Evolutionary conservation across 1,140 invertebrate species (phyloP), one percentile per base, ranked within the genome.

Genomic region (Cephus cinctus): DNA sequence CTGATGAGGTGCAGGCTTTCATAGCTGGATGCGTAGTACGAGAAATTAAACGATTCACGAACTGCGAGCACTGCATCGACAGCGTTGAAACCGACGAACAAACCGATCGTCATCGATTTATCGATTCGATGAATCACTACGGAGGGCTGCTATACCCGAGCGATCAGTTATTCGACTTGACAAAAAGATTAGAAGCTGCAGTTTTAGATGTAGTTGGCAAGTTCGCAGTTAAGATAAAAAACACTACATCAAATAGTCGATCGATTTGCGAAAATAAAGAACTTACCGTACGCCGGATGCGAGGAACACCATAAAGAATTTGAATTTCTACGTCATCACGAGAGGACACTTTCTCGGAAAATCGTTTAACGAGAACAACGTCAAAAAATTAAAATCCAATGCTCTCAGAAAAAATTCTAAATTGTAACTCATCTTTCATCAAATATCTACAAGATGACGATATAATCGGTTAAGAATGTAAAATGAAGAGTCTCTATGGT

Each of bases 21-120:
- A 54, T 54, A 9, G 47, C 52, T 14, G 47, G 52, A 22, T 54
- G 50, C 34, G 47, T 54, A n/a, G 43, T 32, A 9, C 47, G 47
- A 34, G 46, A 39, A 46, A 25, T 54, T 23, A 34, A 18, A 14
- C 23, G 41, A 25, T 19, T 42, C 6, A 15, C 39, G 2, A 32
- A 39, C 12, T 54, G 52, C 16, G 12, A 30, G 27, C 15, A 42
- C 12, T 54, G 52, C 43, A 15, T 44, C 5, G 30, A 46, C 15
- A n/a, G 27, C 9, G 20, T 46, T 15, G 21, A 50, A 14, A 35
- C 42, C 12, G 23, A 18, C 2, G 34, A 39, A 19, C 6, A 34
- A 31, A 31, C 11, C 21, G 0, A 16, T 19, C 42, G 52, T n/a
- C 34, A 54, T 31, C 16, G 39, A n/a, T 6, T 49, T 12, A 49